Evolutionary conservation across 2,888 invertebrate species (phyloP), one percentile per base, ranked within the genome.

Genomic region (Erannis defoliaria): DNA sequence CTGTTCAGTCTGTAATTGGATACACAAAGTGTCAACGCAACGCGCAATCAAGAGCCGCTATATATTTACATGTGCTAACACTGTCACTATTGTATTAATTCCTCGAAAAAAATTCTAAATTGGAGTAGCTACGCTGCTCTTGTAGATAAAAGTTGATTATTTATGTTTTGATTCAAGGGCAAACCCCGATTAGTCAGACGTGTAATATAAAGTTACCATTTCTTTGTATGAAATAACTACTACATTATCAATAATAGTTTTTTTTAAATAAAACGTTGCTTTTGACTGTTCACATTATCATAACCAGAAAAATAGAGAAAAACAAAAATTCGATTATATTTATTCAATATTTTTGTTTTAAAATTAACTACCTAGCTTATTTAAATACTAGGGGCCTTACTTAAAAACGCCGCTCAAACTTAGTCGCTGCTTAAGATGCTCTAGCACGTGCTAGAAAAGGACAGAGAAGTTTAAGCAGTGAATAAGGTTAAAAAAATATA

Each of bases 131-230:
- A 12, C 5, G 9, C 19, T 1, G 9, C n/a, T 10, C 19, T 40
- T 40, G 21, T 4, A 14, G 43, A 43, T 43, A 43, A 26, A 42
- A 43, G 43, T 43, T 43, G 5, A 26, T 9, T 23, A 12, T 31
- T 40, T 9, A 6, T 26, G 14, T 26, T 26, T 43, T 16, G 9
- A 26, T 43, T 14, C 23, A 26, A 43, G 23, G 42, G 5, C 42
- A 42, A 42, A 21, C 1, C 42, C 9, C 21, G 8, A 21, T 21
- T 40, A 10, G 1, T 1, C 2, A n/a, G n/a, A n/a, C 14, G 2
- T 23, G 23, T n/a, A 29, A 46, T 46, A n/a, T n/a, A n/a, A n/a
- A n/a, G 46, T 31, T 46, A 19, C 46, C 46, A 46, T 31, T 18
- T 9, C 29, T 16, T 5, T 12, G 16, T 10, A 18, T 31, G 5